Base-by-base conservation (phyloP, 2,888 invertebrate species). In the Altica lythri region DNA sequence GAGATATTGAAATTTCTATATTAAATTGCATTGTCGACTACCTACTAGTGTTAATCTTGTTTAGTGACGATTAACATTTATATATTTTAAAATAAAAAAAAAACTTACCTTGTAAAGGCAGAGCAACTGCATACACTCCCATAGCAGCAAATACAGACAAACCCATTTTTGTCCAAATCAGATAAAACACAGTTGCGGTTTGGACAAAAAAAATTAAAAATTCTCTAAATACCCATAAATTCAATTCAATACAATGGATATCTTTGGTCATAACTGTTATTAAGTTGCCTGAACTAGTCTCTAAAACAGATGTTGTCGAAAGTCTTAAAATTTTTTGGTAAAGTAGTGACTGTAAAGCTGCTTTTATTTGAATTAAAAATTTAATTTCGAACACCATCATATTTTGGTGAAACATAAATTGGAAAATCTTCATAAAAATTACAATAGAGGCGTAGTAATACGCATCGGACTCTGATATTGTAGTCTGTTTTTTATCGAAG, bases 211-310 rank as follows among this genome's bases (percentile, higher is more conserved):
- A 94, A 16, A 54, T 58, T 9, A 49, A 51, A 35, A 53, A 56
- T 14, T 53, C 64, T 44, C 95, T 94, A 3, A 93, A 74, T 14
- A 61, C 44, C 62, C 95, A 93, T 13, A 95, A 79, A 73, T 93
- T 51, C 22, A 12, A 9, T 18, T 55, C 55, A 1, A 55, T 32
- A n/a, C 10, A 37, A 8, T 32, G 17, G 1, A 55, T 55, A 12
- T 95, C 97, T 72, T 95, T 96, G 1, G 95, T 92, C 52, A 97
- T 79, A n/a, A 95, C 81, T 68, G 95, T 95, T 27, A 95, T 91
- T 57, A 85, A 80, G 69, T 84, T 84, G 0, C 85, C 85, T 16
- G 80, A 35, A 13, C 38, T 59, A 2, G 56, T 57, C 2, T 45
- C 53, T 12, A 46, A 37, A 55, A 91, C 68, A 0, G 90, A 86